A percentile compares a stretch with the other conserved stretches of the same genome.
Evolutionary conservation across 2,888 invertebrate species (phyloP).

Genomic region (Liopterus haemorrhoidalis): DNA sequence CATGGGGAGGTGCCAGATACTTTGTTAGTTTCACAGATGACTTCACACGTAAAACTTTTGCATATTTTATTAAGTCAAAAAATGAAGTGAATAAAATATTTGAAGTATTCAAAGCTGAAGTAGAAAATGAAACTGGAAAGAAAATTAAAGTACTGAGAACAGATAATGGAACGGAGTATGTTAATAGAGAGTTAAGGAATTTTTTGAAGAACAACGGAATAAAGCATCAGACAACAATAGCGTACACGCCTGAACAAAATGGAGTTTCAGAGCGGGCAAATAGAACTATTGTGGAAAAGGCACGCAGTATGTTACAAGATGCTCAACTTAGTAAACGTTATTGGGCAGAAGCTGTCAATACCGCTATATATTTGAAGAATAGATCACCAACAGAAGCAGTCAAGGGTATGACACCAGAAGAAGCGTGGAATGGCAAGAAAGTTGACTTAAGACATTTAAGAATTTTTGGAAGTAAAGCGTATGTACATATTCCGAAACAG

Average conservation of each 20-base stretch:
- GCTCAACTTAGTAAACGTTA: neutral
- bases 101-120: slow-evolving; percentile 29
- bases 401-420: neutral
- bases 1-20: slow-evolving; percentile 14
- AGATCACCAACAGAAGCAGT: neutral
- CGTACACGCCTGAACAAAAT: slow-evolving; percentile 39
- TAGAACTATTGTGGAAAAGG: slow-evolving; percentile 5
- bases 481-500: slow-evolving; percentile 2
- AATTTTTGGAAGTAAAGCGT: slow-evolving; percentile 4
- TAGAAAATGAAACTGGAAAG: slow-evolving; percentile 31
- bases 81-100: slow-evolving; percentile 33
- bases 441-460: neutral
- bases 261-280: slow-evolving; percentile 31
- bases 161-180: slow-evolving; percentile 32
- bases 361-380: slow-evolving; percentile 1
- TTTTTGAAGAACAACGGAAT: slow-evolving; percentile 33
- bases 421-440: neutral
- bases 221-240: slow-evolving; percentile 34
- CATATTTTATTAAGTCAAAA: slow-evolving; percentile 39
- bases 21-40: slow-evolving; percentile 16
- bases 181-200: slow-evolving; percentile 20
- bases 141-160: slow-evolving; percentile 30
- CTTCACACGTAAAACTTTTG: slow-evolving; percentile 8
- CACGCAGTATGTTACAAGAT: neutral
- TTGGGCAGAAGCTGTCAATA: neutral